Percentiles rank a stretch among this genome's conserved stretches.
Evolutionary conservation across 2,113 vertebrate genomes (phyloP).

Genomic region (Gorilla gorilla): DNA sequence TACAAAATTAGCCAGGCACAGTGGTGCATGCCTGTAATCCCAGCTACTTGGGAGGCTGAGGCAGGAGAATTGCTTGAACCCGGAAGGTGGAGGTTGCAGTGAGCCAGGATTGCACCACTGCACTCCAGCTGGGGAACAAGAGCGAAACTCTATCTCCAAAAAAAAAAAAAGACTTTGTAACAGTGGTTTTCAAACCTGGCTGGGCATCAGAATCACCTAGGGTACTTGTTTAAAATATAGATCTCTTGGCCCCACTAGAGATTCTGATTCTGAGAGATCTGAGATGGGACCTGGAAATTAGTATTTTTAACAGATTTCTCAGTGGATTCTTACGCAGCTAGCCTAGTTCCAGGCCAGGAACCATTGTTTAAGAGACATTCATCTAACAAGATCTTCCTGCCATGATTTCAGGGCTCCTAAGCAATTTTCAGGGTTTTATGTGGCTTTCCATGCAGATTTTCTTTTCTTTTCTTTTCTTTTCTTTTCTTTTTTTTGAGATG

Average conservation of each 20-base stretch:
- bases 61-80: too few species aligned
- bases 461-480: too few species aligned
- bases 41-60: too few species aligned
- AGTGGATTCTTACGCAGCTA: not conserved
- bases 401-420: not conserved
- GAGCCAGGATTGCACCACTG: too few species aligned
- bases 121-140: too few species aligned
- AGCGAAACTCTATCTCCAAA: too few species aligned
- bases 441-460: not conserved
- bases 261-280: conserved; percentile 14
- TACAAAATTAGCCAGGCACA: too few species aligned
- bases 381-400: not conserved
- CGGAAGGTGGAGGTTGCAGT: too few species aligned
- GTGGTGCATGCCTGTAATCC: too few species aligned
- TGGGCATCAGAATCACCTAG: not conserved
- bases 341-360: not conserved
- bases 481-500: too few species aligned
- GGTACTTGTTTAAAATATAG: not conserved
- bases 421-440: not conserved
- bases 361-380: conserved; percentile 2
- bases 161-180: not conserved
- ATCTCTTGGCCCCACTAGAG: not conserved
- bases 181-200: too few species aligned
- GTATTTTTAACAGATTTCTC: not conserved
- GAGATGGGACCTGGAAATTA: not conserved